Base-by-base conservation (phyloP, 2,113 vertebrate genomes). In the Tautogolabrus adspersus region DNA sequence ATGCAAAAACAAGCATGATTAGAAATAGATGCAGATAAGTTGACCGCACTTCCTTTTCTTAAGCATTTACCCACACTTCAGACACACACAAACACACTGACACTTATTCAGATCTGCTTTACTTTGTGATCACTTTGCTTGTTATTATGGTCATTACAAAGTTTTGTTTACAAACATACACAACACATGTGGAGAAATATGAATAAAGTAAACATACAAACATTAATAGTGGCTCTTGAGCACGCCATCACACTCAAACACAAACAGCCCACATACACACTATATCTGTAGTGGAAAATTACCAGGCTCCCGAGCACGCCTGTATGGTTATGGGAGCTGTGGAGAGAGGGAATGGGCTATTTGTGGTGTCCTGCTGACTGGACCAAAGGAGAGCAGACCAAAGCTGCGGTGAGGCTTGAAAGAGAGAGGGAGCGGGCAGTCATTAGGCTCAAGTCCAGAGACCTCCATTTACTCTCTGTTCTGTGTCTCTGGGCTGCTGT, bases 361-460 rank as follows among this genome's bases (percentile, higher is more conserved):
- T 90, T 88, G 90, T 68, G 89, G 88, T 84, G 75, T 88, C 86
- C 79, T 87, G 88, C 87, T 79, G 83, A 75, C 82, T 77, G 74
- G 84, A 75, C 82, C 73, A 63, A 83, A 81, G 74, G 58, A 70
- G 77, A 73, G 66, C 74, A 66, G 83, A 71, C 58, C 70, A 68
- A 26, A 77, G 82, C 87, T 84, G 86, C 40, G 73, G 78, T 70
- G 79, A 84, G 66, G 81, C 75, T 75, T 70, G 76, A 88, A 84
- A 87, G 83, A 82, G 81, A 66, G 71, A 74, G 84, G 64, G 72
- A 81, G 73, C 2, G 65, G 75, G 83, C 72, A 75, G 85, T 88
- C 79, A 85, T 91, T 84, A 91, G 79, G 73, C 76, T 71, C 0
- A 0, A 82, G 67, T 78, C 58, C 81, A 87, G 81, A 86, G 74